Conservation (phyloP, 2,888 invertebrate species). For the Physocephala rufipes region DNA sequence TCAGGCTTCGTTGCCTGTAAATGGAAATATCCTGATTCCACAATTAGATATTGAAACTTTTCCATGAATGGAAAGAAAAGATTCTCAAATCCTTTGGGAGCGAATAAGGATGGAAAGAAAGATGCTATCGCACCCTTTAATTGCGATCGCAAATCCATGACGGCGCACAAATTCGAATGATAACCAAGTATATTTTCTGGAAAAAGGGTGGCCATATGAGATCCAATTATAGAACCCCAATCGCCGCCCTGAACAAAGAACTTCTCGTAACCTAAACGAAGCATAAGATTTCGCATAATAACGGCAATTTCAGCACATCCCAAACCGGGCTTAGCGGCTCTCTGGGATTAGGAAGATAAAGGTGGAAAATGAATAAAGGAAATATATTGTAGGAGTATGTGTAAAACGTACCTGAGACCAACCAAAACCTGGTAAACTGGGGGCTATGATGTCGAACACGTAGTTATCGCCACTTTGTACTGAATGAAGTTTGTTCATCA, state of each 20-base stretch:
- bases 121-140: conserved; percentile 67
- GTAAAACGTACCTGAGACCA: conserved; percentile 61
- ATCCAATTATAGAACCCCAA: conserved; percentile 78
- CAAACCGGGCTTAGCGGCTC: conserved; percentile 57
- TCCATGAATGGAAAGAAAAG: conserved; percentile 67
- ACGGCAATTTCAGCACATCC: conserved; percentile 68
- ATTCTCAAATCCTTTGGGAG: conserved; percentile 67
- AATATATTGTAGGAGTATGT: not conserved
- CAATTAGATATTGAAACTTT: conserved; percentile 52
- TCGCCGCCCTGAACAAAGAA: conserved; percentile 83
- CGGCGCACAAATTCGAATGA: conserved; percentile 73
- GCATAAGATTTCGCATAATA: conserved; percentile 74
- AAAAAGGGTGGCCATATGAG: conserved; percentile 72
- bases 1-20: conserved; percentile 90
- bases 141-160: conserved; percentile 54
- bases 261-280: conserved; percentile 71
- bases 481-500: conserved; percentile 75
- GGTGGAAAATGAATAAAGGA: not conserved
- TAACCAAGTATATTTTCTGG: conserved; percentile 71
- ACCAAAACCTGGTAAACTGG: conserved; percentile 67
- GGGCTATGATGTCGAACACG: conserved; percentile 71
- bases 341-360: conserved; percentile 57
- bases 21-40: conserved; percentile 75
- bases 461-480: conserved; percentile 59
- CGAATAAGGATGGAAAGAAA: conserved; percentile 70